Conservation (phyloP, 92 coral and sea anemone species). For the Paragorgia papillata region DNA sequence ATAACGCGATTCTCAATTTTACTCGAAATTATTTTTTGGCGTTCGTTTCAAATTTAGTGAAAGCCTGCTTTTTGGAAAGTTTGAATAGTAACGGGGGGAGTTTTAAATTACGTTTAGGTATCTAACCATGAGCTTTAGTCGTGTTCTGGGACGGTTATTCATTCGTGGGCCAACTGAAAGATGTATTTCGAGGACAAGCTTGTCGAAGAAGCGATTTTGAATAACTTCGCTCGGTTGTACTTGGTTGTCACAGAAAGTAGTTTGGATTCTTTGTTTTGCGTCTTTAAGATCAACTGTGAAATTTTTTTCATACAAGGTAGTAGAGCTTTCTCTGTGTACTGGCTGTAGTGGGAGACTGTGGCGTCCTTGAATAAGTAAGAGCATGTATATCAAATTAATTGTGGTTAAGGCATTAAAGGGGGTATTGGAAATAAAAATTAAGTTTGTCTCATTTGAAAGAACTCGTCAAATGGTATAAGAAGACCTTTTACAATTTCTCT, state of each 20-base stretch:
- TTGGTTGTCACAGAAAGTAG: conserved; percentile 78
- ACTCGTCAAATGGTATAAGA: too few relatives aligned
- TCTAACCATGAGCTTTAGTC: too few relatives aligned
- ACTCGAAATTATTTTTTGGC: too few relatives aligned
- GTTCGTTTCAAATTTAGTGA: neutral
- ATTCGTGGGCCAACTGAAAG: conserved; percentile 43
- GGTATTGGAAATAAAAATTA: too few relatives aligned
- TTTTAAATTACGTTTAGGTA: too few relatives aligned
- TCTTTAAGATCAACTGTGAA: conserved; percentile 57
- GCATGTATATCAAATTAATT: too few relatives aligned
- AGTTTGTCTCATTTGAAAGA: too few relatives aligned
- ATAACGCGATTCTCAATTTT: too few relatives aligned
- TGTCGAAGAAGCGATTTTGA: conserved; percentile 60
- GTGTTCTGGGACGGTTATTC: too few relatives aligned
- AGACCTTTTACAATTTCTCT: too few relatives aligned
- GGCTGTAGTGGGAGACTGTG: conserved; percentile 82
- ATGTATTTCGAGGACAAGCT: conserved; percentile 57
- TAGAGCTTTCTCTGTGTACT: conserved; percentile 67
- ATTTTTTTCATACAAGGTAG: conserved; percentile 75
- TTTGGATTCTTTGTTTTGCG: conserved; percentile 57
- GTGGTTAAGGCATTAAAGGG: too few relatives aligned
- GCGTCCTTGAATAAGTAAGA: conserved; percentile 70
- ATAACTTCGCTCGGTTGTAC: conserved; percentile 76
- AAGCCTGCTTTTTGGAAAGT: neutral
- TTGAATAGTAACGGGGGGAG: neutral